Evolutionary conservation across 2,797 vertebrate genomes (phyloP).

Genomic region (Mus caroli): DNA sequence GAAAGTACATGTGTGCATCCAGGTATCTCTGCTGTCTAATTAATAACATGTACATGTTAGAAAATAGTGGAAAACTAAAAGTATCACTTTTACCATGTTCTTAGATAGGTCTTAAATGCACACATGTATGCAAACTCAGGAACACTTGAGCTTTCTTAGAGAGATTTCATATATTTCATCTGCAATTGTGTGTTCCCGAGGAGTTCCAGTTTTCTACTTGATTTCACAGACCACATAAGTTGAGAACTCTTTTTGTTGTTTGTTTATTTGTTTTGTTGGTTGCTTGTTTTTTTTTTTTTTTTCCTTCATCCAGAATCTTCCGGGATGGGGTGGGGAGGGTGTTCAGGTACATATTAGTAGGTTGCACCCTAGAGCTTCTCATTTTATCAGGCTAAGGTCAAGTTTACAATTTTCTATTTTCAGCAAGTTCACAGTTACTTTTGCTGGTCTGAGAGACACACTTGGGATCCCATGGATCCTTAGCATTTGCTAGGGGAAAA

Average conservation of each 20-base stretch:
- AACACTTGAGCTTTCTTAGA: not conserved
- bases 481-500: not conserved
- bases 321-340: not conserved
- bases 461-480: not conserved
- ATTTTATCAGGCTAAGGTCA: not conserved
- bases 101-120: not conserved
- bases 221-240: not conserved
- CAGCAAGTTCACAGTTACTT: not conserved
- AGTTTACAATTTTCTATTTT: not conserved
- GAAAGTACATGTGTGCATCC: not conserved
- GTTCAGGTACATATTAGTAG: not conserved
- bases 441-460: not conserved
- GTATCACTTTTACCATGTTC: not conserved
- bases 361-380: not conserved
- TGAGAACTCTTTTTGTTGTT: not conserved
- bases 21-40: not conserved
- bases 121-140: too few species aligned
- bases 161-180: not conserved
- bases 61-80: not conserved
- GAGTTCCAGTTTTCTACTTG: slow-evolving; percentile 4
- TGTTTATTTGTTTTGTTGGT: not conserved
- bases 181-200: not conserved
- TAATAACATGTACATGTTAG: not conserved
- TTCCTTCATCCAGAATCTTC: not conserved
- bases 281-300: too few species aligned